Evolutionary conservation across 1,140 invertebrate genomes (phyloP).

Genomic region (Wasmannia auropunctata): DNA sequence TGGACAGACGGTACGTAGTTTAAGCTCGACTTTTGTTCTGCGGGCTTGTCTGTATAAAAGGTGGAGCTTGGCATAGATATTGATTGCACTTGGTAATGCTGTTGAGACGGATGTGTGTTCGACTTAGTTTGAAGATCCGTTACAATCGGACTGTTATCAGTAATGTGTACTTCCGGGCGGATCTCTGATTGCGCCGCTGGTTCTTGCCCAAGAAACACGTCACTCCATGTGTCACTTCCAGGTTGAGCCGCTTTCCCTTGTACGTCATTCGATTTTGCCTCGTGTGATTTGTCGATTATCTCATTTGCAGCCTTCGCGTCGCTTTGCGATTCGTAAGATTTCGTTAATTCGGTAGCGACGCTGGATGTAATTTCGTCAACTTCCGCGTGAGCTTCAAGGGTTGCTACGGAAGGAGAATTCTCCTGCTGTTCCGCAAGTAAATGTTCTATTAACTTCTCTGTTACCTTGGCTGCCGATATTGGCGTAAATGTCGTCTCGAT

Average conservation of each 20-base stretch:
- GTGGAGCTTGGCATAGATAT: not conserved
- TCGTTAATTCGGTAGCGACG: slow-evolving; percentile 9
- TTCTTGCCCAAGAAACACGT: slow-evolving; percentile 9
- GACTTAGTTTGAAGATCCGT: slow-evolving; percentile 3
- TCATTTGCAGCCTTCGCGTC: slow-evolving; percentile 6
- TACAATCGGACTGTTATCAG: not conserved
- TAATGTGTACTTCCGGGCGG: not conserved
- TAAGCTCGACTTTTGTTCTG: slow-evolving; percentile 55
- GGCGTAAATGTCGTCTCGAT: slow-evolving; percentile 72
- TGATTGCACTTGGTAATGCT: slow-evolving; percentile 42
- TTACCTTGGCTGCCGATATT: slow-evolving; percentile 79
- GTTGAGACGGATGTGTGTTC: slow-evolving; percentile 16
- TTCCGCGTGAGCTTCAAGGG: not conserved
- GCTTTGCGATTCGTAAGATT: not conserved
- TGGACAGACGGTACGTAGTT: not conserved
- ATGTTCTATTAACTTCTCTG: slow-evolving; percentile 81
- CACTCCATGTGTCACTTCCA: slow-evolving; percentile 28
- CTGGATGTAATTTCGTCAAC: not conserved
- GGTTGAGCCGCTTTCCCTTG: not conserved
- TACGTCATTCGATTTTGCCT: not conserved
- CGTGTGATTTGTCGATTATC: not conserved
- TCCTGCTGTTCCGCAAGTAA: slow-evolving; percentile 78
- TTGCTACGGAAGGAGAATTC: not conserved
- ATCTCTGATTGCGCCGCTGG: not conserved
- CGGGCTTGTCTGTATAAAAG: slow-evolving; percentile 15